Evolutionary conservation across 2,113 vertebrate genomes (phyloP), one percentile per base, ranked within the genome.

Genomic region (Typhlomys cinereus): DNA sequence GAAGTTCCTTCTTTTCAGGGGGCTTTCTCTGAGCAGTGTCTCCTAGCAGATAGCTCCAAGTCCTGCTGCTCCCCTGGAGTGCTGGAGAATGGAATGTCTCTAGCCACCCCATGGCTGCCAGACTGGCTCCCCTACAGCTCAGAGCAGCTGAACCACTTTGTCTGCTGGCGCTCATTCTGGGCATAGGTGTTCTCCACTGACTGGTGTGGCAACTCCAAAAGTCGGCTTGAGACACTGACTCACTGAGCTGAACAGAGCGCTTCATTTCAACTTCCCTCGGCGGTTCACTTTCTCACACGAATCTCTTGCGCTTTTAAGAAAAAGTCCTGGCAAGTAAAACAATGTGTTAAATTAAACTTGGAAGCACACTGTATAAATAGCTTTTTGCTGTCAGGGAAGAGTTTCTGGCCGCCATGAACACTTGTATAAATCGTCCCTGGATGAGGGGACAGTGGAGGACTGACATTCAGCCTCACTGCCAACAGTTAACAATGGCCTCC

Each of bases 281-380:
- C 39, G 70, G 29, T 54, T 92, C 61, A 86, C 81, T 85, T 94
- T 83, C 57, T 92, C 90, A 86, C n/a, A 5, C 12, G 50, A 89
- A 46, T 71, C 41, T 74, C 69, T 87, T 78, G 50, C 61, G 75
- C 23, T 88, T 78, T 92, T 59, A 91, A 93, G 62, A 50, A 52
- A 87, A 59, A 79, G 61, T 83, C 17, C 12, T 23, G 50, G 46
- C 18, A 50, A n/a, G 31, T 29, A 90, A 81, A 91, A 6, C 39
- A 73, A 36, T 44, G 76, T 12, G 11, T 29, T 92, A 89, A 71
- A 34, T 41, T 67, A 67, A 86, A 57, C 6, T 75, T 0, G 0
- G n/a, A 36, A 70, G 9, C n/a, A 61, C 21, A 86, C 23, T 36
- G 0, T 31, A 59, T 74, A 10, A 76, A 44, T 14, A 83, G 13